A percentile compares a stretch with the other conserved stretches of the same genome.
phyloP scores from a whole-genome alignment of 2,113 vertebrate genomes.

The Oophaga pumilio region DNA sequence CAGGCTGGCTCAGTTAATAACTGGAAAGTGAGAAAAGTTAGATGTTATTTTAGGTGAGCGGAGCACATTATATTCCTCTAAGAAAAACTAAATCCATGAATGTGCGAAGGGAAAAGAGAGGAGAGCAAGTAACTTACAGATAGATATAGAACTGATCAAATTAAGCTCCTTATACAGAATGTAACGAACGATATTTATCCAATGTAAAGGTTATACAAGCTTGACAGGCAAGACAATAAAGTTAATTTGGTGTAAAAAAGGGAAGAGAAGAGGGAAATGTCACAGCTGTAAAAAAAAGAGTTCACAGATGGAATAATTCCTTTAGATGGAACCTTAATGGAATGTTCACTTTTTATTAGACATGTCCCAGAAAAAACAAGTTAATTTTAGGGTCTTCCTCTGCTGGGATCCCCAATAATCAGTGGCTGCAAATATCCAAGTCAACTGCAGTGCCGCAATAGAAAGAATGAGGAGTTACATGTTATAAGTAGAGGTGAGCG shows the following conservation, averaged over 20 bases:
- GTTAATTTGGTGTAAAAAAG: slow-evolving; percentile 19
- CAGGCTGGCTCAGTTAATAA: neutral
- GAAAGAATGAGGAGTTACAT: no score
- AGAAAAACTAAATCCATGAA: neutral
- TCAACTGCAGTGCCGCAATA: no score
- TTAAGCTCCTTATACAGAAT: neutral
- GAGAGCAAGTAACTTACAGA: neutral
- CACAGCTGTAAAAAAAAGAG: neutral
- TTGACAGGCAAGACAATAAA: neutral
- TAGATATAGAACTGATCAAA: neutral
- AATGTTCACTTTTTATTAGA: no score
- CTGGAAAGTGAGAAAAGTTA: neutral
- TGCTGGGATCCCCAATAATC: no score
- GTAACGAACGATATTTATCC: neutral
- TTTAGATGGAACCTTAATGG: no score
- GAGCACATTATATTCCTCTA: neutral
- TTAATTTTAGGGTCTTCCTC: no score
- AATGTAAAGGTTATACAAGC: neutral
- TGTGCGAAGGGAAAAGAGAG: neutral
- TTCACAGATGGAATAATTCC: no score
- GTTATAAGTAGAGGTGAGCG: no score
- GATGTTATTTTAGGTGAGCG: neutral
- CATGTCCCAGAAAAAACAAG: no score
- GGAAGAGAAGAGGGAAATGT: neutral
- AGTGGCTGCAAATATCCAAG: no score